These are phyloP conservation scores for Crambe crambe DNA, from an alignment of 37 sponge, comb jelly and placozoan genomes.

Conservation along the genomic window DNA sequence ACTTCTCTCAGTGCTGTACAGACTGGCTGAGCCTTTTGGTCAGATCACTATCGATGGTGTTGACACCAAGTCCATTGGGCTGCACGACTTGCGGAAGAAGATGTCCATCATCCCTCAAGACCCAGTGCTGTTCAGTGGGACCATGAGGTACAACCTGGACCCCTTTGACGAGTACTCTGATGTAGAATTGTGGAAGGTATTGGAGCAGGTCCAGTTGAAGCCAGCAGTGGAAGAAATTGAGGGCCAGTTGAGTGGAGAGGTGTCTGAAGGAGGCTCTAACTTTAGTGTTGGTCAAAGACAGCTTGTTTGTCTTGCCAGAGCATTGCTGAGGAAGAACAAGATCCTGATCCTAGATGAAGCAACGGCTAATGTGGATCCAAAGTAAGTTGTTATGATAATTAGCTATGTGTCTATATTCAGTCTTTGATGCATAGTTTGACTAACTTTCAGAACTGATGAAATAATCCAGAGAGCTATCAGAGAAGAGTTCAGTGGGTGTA, in stretches of 20 bases:
- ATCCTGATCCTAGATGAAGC: constrained; percentile 88
- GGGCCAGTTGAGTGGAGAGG: constrained; percentile 54
- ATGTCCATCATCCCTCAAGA: constrained; percentile 95
- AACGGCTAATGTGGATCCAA: constrained; percentile 86
- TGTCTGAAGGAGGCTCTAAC: constrained; percentile 80
- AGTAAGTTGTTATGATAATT: constrained; percentile 28
- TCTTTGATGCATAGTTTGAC: too few species aligned
- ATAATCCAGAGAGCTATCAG: constrained; percentile 85
- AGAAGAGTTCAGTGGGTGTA: constrained; percentile 73
- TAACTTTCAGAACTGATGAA: constrained; percentile 82
- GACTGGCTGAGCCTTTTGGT: constrained; percentile 86
- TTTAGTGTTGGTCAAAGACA: constrained; percentile 88
- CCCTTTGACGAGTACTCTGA: constrained; percentile 74
- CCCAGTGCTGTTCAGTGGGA: constrained; percentile 88
- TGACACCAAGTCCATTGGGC: constrained; percentile 62
- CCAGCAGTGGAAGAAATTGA: constrained; percentile 44
- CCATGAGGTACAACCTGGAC: constrained; percentile 87
- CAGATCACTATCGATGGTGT: constrained; percentile 74
- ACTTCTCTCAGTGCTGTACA: constrained; percentile 72
- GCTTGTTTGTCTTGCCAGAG: constrained; percentile 84
- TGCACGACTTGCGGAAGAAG: constrained; percentile 75
- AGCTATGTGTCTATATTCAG: too few species aligned
- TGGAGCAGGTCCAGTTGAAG: constrained; percentile 87
- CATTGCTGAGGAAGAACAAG: constrained; percentile 78
- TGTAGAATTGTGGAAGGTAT: constrained; percentile 69